Base-by-base conservation (phyloP, 2,113 vertebrate species). In the Oxygymnocypris stewartii region DNA sequence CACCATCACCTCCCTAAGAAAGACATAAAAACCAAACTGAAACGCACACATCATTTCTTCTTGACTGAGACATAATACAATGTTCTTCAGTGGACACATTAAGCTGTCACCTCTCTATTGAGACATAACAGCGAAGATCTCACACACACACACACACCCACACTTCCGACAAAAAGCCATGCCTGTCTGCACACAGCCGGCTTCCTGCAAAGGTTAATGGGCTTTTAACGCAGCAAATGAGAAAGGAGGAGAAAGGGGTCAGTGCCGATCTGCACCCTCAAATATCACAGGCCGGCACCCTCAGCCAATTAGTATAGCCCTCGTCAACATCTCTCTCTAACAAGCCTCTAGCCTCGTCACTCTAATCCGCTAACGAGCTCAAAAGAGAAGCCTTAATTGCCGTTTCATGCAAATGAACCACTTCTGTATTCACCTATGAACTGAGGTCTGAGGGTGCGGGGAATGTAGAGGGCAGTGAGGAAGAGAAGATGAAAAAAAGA, bases 341-440 rank as follows among this genome's bases (percentile, higher is more conserved):
- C 90, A 90, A 92, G 88, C 87, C 89, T 87, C 85, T 82, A 88
- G 77, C 84, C 88, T 93, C 28, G 87, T 92, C 88, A 90, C 87
- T 83, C 75, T 37, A 10, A 28, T 89, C 84, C 89, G 75, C 88
- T 88, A 90, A 88, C 59, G 85, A 92, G 92, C 83, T 87, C 85
- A 69, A 88, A 88, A 86, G 82, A 83, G 86, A 92, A 91, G 92
- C 90, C 79, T 88, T 93, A 93, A 93, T 93, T 92, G 92, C 85
- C 78, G 78, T 87, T 90, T 91, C 81, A 93, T 92, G 91, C 88
- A 93, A 93, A 94, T 92, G 4, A 90, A 84, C 85, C 87, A 61
- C 74, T 40, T 77, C 51, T 71, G 79, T 35, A 18, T 61, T 76
- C 40, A 63, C 86, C 81, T 49, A 35, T 83, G 84, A 87, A 76